Percentiles rank a stretch among this genome's conserved stretches.
phyloP scores from a whole-genome alignment of 2,888 invertebrate genomes.

The Fragum fragum region DNA sequence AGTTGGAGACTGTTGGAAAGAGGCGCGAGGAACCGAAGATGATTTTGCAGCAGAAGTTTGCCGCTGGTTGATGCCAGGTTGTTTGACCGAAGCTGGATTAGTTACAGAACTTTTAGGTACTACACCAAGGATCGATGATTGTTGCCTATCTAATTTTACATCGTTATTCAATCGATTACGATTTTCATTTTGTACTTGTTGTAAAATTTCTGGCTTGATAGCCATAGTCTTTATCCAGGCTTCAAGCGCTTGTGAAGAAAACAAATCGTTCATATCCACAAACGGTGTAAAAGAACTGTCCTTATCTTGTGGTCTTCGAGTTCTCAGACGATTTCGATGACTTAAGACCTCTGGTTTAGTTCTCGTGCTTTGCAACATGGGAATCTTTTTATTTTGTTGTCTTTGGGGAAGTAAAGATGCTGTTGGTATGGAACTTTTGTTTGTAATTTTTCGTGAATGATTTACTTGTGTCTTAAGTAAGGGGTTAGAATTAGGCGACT shows the following conservation, averaged over 20 bases:
- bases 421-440: too few species aligned
- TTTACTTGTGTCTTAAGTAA: too few species aligned
- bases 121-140: not conserved
- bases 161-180: not conserved
- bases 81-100: not conserved
- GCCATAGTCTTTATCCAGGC: constrained; percentile 22
- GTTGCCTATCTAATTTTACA: not conserved
- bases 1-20: not conserved
- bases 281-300: constrained; percentile 1
- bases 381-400: too few species aligned
- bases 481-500: too few species aligned
- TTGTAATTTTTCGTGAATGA: too few species aligned
- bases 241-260: constrained; percentile 8
- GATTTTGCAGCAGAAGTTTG: not conserved
- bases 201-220: not conserved
- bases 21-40: not conserved
- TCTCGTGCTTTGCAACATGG: too few species aligned
- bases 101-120: not conserved
- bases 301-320: not conserved
- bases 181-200: constrained; percentile 17
- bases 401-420: too few species aligned
- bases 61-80: not conserved
- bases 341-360: not conserved
- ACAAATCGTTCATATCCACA: not conserved
- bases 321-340: not conserved